Percentiles rank a stretch among this genome's conserved stretches.
phyloP scores from a whole-genome alignment of 1,140 invertebrate species.

The Macrobrachium rosenbergii region DNA sequence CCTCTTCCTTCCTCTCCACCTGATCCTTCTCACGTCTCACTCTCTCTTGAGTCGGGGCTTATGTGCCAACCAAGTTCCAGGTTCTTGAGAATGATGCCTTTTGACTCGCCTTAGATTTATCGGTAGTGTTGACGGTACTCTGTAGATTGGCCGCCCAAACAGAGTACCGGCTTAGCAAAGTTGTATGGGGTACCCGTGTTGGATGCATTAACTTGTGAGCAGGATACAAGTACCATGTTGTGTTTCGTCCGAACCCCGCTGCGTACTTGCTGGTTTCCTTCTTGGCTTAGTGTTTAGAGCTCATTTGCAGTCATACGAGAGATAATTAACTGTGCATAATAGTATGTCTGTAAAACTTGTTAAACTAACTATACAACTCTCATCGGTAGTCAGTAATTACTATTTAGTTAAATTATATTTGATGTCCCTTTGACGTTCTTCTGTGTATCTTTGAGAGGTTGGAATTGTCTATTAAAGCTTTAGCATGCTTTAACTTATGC shows the following conservation, averaged over 20 bases:
- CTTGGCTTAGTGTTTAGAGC: too few relatives aligned
- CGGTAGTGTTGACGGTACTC: conserved; percentile 55
- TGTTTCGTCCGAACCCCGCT: conserved; percentile 30
- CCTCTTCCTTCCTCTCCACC: neutral
- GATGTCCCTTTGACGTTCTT: too few relatives aligned
- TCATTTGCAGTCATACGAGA: too few relatives aligned
- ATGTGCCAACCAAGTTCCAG: neutral
- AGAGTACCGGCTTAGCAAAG: conserved; percentile 53
- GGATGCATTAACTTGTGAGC: conserved; percentile 61
- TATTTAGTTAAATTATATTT: too few relatives aligned
- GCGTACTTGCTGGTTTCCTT: conserved; percentile 6
- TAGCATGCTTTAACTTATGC: too few relatives aligned
- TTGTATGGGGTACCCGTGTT: conserved; percentile 56
- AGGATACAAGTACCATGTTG: conserved; percentile 61
- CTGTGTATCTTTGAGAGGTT: too few relatives aligned
- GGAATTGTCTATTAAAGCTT: too few relatives aligned
- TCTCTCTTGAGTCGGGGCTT: conserved; percentile 3
- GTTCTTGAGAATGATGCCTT: conserved; percentile 45
- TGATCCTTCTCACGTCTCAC: neutral
- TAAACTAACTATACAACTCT: too few relatives aligned
- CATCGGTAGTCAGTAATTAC: too few relatives aligned
- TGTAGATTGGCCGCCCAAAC: conserved; percentile 49
- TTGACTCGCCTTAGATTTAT: conserved; percentile 48
- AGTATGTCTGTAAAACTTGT: too few relatives aligned
- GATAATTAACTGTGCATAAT: too few relatives aligned